phyloP scores from a whole-genome alignment of 2,113 vertebrate genomes.

The Xerus inauris region DNA sequence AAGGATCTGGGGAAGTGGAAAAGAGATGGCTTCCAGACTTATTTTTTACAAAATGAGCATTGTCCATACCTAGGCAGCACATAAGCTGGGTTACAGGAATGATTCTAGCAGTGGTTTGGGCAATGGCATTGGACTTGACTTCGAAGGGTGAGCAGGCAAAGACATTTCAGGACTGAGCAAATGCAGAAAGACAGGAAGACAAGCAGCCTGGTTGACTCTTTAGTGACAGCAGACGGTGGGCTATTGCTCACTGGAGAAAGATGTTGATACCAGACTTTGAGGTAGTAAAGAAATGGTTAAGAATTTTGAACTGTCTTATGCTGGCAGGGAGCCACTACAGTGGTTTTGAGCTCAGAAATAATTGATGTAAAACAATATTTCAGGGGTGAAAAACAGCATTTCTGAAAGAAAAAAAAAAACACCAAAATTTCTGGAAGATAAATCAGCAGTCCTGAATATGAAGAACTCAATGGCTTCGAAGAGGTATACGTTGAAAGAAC shows the following conservation, averaged over 20 bases:
- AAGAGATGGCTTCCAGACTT: background rate
- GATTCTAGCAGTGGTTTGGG: background rate
- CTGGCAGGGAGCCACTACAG: background rate
- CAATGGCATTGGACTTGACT: background rate
- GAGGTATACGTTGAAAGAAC: background rate
- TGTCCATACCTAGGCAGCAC: background rate
- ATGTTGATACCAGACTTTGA: background rate
- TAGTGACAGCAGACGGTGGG: background rate
- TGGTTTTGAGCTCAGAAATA: slow-evolving; percentile 22
- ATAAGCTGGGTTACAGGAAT: fast-evolving
- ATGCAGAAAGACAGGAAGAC: background rate
- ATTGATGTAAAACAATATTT: slow-evolving; percentile 21
- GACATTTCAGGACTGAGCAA: background rate
- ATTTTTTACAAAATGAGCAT: background rate
- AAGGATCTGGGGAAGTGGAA: background rate
- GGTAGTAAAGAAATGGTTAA: background rate
- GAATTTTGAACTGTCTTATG: background rate
- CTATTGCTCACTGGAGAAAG: background rate
- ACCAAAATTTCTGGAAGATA: background rate
- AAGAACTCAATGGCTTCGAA: background rate
- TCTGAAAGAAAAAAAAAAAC: background rate
- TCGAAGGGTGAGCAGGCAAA: background rate
- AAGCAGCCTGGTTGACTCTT: background rate
- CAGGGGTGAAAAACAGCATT: background rate
- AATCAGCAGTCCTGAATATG: background rate